Conservation (phyloP, 2,888 invertebrate genomes). For the Orgyia antiqua region DNA sequence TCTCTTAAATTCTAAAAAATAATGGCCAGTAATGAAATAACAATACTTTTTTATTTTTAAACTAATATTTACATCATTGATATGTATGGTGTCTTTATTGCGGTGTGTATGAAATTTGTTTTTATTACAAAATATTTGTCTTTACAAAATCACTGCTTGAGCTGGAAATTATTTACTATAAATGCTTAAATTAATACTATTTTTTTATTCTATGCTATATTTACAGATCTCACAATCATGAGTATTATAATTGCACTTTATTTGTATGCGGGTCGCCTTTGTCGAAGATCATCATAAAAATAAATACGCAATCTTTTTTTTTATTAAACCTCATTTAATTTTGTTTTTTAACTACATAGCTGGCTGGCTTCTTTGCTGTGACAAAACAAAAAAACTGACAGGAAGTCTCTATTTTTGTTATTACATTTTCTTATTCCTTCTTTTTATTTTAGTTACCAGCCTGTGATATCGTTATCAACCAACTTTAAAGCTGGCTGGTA, state of each 20-base stretch:
- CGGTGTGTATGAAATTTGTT: conserved; percentile 41
- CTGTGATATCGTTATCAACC: too few relatives aligned
- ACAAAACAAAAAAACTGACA: conserved; percentile 12
- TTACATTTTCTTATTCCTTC: too few relatives aligned
- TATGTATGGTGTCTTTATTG: conserved; percentile 62
- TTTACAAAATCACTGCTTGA: conserved; percentile 30
- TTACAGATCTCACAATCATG: conserved; percentile 73
- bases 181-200: conserved; percentile 68
- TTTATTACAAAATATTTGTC: conserved; percentile 30
- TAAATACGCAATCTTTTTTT: conserved; percentile 50
- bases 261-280: conserved; percentile 56
- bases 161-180: conserved; percentile 41
- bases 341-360: conserved; percentile 11
- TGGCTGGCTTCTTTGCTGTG: conserved; percentile 11
- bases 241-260: conserved; percentile 78
- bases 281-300: conserved; percentile 49
- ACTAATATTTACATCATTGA: conserved; percentile 50
- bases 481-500: too few relatives aligned
- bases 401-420: conserved; percentile 16
- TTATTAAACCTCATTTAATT: conserved; percentile 11
- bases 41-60: conserved; percentile 10
- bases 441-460: too few relatives aligned
- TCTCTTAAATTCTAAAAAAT: conserved; percentile 20
- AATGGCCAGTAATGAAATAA: conserved; percentile 15
- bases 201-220: conserved; percentile 51